A percentile compares a stretch with the other conserved stretches of the same genome.
These are phyloP conservation scores for Ectropis grisescens DNA, from an alignment of 1,140 invertebrate species.

Conservation along the genomic window DNA sequence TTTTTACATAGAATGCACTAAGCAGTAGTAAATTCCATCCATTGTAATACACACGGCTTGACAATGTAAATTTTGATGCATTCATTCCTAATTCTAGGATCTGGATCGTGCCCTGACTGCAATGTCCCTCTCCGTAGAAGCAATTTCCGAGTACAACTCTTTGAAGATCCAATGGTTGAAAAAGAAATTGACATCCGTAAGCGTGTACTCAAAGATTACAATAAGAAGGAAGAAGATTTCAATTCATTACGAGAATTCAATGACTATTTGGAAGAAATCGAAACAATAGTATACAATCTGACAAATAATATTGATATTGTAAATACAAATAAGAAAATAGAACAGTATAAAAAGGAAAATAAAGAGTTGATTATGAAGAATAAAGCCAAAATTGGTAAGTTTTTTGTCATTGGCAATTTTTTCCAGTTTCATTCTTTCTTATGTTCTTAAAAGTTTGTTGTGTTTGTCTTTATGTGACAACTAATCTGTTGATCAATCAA, in stretches of 20 bases:
- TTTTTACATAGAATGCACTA: too few relatives aligned
- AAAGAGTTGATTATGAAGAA: slow-evolving; percentile 92
- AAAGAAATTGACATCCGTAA: slow-evolving; percentile 97
- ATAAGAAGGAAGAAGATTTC: slow-evolving; percentile 95
- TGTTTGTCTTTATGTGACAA: too few relatives aligned
- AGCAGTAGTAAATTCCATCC: too few relatives aligned
- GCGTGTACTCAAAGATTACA: slow-evolving; percentile 90
- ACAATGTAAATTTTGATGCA: too few relatives aligned
- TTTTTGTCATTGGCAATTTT: too few relatives aligned
- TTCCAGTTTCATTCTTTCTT: too few relatives aligned
- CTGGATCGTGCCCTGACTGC: slow-evolving; percentile 90
- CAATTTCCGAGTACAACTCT: slow-evolving; percentile 95
- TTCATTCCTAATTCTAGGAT: too few relatives aligned
- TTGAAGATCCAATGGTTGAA: slow-evolving; percentile 96
- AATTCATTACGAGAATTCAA: slow-evolving; percentile 85
- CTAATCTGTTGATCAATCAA: too few relatives aligned
- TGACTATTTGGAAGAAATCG: slow-evolving; percentile 94
- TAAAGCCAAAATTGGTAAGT: slow-evolving; percentile 76
- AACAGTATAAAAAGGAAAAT: slow-evolving; percentile 95
- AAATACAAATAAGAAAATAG: slow-evolving; percentile 91
- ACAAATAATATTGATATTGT: slow-evolving; percentile 92
- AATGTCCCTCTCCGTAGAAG: slow-evolving; percentile 85
- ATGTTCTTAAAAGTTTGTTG: too few relatives aligned
- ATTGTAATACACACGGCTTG: too few relatives aligned
- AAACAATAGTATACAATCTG: slow-evolving; percentile 93